phyloP scores from a whole-genome alignment of 1,140 invertebrate species.

The Zaprionus ornatus region DNA sequence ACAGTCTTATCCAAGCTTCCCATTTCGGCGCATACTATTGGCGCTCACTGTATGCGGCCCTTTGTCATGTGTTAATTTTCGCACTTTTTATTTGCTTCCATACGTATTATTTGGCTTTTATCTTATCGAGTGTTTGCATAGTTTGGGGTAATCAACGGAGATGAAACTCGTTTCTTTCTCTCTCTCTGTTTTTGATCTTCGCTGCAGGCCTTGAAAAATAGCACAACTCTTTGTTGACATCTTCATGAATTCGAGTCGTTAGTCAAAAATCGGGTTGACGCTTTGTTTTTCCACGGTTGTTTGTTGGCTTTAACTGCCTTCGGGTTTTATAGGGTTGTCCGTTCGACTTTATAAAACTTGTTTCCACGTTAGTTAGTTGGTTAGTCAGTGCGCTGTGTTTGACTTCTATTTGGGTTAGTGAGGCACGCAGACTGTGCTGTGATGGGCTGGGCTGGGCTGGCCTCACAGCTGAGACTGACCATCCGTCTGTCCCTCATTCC shows the following conservation, averaged over 20 bases:
- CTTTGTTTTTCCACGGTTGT: slow-evolving; percentile 29
- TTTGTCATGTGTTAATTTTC: slow-evolving; percentile 57
- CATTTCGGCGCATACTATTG: slow-evolving; percentile 12
- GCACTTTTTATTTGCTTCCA: slow-evolving; percentile 60
- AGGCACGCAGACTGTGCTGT: slow-evolving; percentile 40
- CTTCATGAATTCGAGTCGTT: slow-evolving; percentile 31
- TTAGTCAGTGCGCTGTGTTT: slow-evolving; percentile 21
- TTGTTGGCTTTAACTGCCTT: slow-evolving; percentile 47
- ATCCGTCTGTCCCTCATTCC: slow-evolving; percentile 10
- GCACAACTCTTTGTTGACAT: slow-evolving; percentile 40
- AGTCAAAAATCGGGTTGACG: slow-evolving; percentile 40
- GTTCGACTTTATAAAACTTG: slow-evolving; percentile 65
- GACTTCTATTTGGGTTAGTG: slow-evolving; percentile 72
- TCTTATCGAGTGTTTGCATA: slow-evolving; percentile 16
- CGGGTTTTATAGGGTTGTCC: slow-evolving; percentile 65
- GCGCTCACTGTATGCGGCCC: slow-evolving; percentile 29
- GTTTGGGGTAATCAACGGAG: not conserved
- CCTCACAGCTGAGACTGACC: slow-evolving; percentile 9
- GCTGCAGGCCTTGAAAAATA: slow-evolving; percentile 46
- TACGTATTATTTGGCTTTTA: slow-evolving; percentile 46
- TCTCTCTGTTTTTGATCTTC: not conserved
- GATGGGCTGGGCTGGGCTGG: slow-evolving; percentile 12
- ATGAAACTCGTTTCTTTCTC: not conserved
- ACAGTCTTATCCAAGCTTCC: slow-evolving; percentile 28
- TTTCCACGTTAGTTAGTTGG: slow-evolving; percentile 61